Evolutionary conservation across 2,797 vertebrate species (phyloP).

Genomic region (Florisuga fusca): DNA sequence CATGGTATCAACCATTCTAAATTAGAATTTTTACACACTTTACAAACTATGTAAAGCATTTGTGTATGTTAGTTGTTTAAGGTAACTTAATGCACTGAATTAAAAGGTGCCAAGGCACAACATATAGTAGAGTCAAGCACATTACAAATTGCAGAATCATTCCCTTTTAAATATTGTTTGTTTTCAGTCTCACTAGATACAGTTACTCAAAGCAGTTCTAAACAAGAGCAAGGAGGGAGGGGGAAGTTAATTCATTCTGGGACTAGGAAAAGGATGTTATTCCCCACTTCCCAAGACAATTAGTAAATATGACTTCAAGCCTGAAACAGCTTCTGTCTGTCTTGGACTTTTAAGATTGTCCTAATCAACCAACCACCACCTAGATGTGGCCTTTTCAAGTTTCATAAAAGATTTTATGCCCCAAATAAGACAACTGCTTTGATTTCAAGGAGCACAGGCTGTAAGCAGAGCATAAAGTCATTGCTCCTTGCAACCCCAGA

Average conservation of each 20-base stretch:
- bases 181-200: neutral
- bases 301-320: neutral
- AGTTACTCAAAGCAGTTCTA: neutral
- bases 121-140: neutral
- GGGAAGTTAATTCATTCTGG: accelerated
- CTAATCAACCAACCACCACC: neutral
- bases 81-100: neutral
- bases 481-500: neutral
- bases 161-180: neutral
- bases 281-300: neutral
- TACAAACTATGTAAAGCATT: neutral
- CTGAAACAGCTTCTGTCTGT: neutral
- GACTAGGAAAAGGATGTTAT: neutral
- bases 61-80: neutral
- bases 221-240: neutral
- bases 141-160: neutral
- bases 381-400: neutral
- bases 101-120: neutral
- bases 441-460: neutral
- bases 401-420: neutral
- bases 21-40: neutral
- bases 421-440: neutral
- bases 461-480: neutral
- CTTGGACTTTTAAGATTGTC: neutral
- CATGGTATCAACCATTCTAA: neutral